Evolutionary conservation across 2,888 invertebrate genomes (phyloP), one percentile per base, ranked within the genome.

Genomic region (Cabera pusaria): DNA sequence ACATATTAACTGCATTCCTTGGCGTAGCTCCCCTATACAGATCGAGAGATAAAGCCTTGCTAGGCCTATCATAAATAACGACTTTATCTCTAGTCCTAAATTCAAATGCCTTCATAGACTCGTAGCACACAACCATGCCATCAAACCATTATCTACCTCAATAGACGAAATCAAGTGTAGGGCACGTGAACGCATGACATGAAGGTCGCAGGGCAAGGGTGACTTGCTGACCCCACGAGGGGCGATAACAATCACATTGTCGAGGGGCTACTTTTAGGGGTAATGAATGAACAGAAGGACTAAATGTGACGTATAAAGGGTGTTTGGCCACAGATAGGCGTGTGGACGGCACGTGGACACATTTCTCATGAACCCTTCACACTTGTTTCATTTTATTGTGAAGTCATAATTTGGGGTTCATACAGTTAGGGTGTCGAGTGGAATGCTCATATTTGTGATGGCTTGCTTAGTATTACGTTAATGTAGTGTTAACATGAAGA

Each of bases 261-360:
- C 14, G 14, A 14, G 35, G 43, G 35, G 36, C 40, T 43, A 38
- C 24, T 41, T 19, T 11, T 17, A 31, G 25, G 37, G 38, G 45
- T 44, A 37, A 31, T 34, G 22, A 63, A 59, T 59, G 61, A 59
- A 53, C 54, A 49, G 49, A 52, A 56, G 67, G 68, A 70, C 57
- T 72, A 78, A n/a, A 79, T 77, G 64, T 75, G 63, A 11, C 18
- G 10, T 20, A 65, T n/a, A n/a, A n/a, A 66, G 70, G 55, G 71
- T 76, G 66, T 78, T 78, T 76, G 64, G 70, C 64, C 64, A 73
- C 72, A 60, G 42, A 35, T 20, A 55, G 74, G 72, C 78, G 74
- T 78, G 82, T 78, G 85, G 71, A 69, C 71, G 74, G 71, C 84
- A 76, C 86, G 85, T 83, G 86, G 74, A 67, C 58, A 49, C 49